These are phyloP conservation scores for Drosophila mayri DNA, from an alignment of 1,140 invertebrate species.

Conservation along the genomic window DNA sequence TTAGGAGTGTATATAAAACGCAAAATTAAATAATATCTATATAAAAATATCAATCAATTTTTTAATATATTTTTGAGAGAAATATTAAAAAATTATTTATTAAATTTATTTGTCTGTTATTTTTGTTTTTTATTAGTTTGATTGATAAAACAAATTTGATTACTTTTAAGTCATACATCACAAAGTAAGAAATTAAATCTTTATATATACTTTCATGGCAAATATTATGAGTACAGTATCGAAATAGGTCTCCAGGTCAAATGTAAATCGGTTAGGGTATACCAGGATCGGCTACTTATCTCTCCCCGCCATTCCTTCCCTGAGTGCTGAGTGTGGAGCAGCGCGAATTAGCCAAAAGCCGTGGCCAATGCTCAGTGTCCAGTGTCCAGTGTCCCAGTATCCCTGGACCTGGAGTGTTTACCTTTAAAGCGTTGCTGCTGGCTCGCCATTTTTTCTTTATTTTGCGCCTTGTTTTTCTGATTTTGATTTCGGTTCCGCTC, in stretches of 20 bases:
- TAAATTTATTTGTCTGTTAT: neutral
- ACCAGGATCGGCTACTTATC: neutral
- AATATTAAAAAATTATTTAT: too few relatives aligned
- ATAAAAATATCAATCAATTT: too few relatives aligned
- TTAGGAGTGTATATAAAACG: too few relatives aligned
- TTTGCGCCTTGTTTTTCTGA: conserved; percentile 10
- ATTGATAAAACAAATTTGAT: neutral
- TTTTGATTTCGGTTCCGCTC: conserved; percentile 23
- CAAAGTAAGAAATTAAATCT: neutral
- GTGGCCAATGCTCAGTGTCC: conserved; percentile 51
- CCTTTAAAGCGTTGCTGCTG: conserved; percentile 68
- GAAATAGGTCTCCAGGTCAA: too few relatives aligned
- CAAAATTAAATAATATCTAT: too few relatives aligned
- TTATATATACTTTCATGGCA: neutral
- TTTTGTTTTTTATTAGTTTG: neutral
- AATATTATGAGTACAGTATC: too few relatives aligned
- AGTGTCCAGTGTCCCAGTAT: conserved; percentile 27
- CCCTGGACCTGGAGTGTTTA: conserved; percentile 64
- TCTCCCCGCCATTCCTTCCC: neutral
- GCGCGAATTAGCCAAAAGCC: conserved; percentile 77
- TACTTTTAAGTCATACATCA: neutral
- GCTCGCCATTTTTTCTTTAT: conserved; percentile 65
- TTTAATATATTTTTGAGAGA: too few relatives aligned
- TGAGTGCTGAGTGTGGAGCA: conserved; percentile 47
- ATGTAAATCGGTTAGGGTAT: neutral